These are phyloP conservation scores for Melanotaenia nigrans DNA, from an alignment of 2,797 vertebrate genomes.

Conservation along the genomic window DNA sequence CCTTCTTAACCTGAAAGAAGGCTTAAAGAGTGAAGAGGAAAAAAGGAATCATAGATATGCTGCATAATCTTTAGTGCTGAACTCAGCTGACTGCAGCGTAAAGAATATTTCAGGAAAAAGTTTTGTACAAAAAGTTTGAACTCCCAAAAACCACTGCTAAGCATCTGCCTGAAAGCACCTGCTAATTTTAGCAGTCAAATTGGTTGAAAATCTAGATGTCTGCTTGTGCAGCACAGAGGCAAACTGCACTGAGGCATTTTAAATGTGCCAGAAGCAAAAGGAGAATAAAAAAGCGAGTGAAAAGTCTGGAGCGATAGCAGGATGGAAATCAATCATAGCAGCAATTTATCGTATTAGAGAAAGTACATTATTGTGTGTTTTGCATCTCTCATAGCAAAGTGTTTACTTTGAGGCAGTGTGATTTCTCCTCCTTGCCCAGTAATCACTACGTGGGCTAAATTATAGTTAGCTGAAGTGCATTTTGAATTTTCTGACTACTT, in stretches of 20 bases:
- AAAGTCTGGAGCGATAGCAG: slow-evolving; percentile 19
- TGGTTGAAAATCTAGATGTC: slow-evolving; percentile 51
- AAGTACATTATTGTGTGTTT: slow-evolving; percentile 49
- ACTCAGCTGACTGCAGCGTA: slow-evolving; percentile 53
- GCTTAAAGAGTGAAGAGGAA: slow-evolving; percentile 55
- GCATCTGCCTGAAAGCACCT: slow-evolving; percentile 34
- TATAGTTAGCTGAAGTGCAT: slow-evolving; percentile 37
- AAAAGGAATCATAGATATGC: slow-evolving; percentile 60
- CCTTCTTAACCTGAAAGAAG: slow-evolving; percentile 62
- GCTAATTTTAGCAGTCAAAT: slow-evolving; percentile 52
- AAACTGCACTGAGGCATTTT: slow-evolving; percentile 51
- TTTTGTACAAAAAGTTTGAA: slow-evolving; percentile 34
- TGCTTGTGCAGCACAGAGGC: slow-evolving; percentile 42
- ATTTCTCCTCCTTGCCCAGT: slow-evolving; percentile 19
- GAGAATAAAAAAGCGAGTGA: background rate
- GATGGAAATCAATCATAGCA: slow-evolving; percentile 66
- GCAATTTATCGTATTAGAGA: slow-evolving; percentile 65
- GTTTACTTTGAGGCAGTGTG: slow-evolving; percentile 29
- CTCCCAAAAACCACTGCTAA: slow-evolving; percentile 18
- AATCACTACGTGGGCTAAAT: slow-evolving; percentile 73
- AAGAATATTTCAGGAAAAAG: slow-evolving; percentile 36
- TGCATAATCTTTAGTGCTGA: slow-evolving; percentile 67
- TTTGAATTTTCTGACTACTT: slow-evolving; percentile 27
- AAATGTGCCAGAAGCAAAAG: slow-evolving; percentile 39
- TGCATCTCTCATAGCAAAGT: slow-evolving; percentile 3